Evolutionary conservation across 2,888 invertebrate species (phyloP).

Genomic region (Gryllus longicercus): DNA sequence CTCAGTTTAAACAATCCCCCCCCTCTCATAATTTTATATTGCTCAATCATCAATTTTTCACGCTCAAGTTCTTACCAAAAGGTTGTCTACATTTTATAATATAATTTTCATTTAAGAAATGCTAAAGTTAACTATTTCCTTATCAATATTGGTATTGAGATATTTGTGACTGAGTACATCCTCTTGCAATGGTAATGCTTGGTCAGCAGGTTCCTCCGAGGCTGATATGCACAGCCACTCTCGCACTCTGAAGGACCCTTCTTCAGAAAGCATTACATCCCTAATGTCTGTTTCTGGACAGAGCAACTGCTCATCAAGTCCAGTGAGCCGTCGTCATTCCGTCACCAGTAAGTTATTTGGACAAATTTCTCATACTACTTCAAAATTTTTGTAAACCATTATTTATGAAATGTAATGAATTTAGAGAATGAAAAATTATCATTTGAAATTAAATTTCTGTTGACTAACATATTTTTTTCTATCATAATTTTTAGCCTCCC

Average conservation of each 20-base stretch:
- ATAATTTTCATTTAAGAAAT: too few relatives aligned
- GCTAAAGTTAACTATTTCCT: too few relatives aligned
- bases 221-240: slow-evolving; percentile 55
- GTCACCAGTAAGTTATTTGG: slow-evolving; percentile 63
- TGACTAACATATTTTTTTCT: not conserved
- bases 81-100: too few relatives aligned
- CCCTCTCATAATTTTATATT: too few relatives aligned
- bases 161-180: not conserved
- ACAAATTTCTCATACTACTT: not conserved
- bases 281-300: slow-evolving; percentile 72
- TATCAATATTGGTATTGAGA: too few relatives aligned
- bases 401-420: not conserved
- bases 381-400: not conserved
- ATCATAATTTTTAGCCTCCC: slow-evolving; percentile 55
- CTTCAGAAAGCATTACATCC: slow-evolving; percentile 69
- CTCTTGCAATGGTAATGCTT: slow-evolving; percentile 24
- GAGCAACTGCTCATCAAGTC: slow-evolving; percentile 76
- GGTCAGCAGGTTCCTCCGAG: slow-evolving; percentile 64
- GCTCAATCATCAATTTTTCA: too few relatives aligned
- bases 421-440: not conserved
- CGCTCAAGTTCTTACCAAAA: not conserved
- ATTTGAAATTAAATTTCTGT: not conserved
- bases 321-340: slow-evolving; percentile 73
- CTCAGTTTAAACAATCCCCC: not conserved
- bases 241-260: slow-evolving; percentile 55